phyloP scores from a whole-genome alignment of 2,797 vertebrate species.

The Mallotus villosus region DNA sequence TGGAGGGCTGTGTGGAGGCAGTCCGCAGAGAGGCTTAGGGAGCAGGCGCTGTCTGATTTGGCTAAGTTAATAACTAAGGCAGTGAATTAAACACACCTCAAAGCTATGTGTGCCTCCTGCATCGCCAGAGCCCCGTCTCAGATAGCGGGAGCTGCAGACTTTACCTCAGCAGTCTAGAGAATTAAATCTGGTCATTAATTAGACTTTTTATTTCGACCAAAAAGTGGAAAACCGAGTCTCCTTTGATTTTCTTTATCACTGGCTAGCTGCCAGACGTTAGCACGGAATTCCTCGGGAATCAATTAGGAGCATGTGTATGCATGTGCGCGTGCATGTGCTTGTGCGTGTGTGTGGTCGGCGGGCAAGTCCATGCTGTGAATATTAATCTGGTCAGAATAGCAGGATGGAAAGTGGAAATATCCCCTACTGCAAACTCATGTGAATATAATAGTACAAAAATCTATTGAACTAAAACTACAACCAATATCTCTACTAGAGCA shows the following conservation, averaged over 20 bases:
- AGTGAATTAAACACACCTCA: too few species aligned
- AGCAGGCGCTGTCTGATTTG: too few species aligned
- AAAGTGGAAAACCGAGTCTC: constrained; percentile 22
- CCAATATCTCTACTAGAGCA: constrained; percentile 23
- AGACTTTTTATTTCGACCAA: not conserved
- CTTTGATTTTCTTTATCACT: constrained; percentile 25
- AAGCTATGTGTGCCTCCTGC: too few species aligned
- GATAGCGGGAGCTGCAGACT: too few species aligned
- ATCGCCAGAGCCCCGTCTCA: too few species aligned
- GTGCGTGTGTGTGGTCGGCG: too few species aligned
- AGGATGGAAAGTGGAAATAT: constrained; percentile 20
- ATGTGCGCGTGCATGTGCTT: too few species aligned
- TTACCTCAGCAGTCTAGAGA: too few species aligned
- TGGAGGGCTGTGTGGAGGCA: too few species aligned
- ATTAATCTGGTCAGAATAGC: constrained; percentile 30
- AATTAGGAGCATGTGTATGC: constrained; percentile 19
- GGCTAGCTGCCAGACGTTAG: constrained; percentile 21
- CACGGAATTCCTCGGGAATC: constrained; percentile 33
- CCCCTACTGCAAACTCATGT: constrained; percentile 22
- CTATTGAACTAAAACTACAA: constrained; percentile 32
- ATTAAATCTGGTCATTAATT: too few species aligned
- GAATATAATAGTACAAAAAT: constrained; percentile 36
- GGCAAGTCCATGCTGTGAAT: constrained; percentile 17
- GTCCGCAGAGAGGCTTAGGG: too few species aligned
- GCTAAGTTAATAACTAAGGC: too few species aligned